Evolutionary conservation across 1,140 invertebrate genomes (phyloP), one percentile per base, ranked within the genome.

Genomic region (Drosophila ogumai): DNA sequence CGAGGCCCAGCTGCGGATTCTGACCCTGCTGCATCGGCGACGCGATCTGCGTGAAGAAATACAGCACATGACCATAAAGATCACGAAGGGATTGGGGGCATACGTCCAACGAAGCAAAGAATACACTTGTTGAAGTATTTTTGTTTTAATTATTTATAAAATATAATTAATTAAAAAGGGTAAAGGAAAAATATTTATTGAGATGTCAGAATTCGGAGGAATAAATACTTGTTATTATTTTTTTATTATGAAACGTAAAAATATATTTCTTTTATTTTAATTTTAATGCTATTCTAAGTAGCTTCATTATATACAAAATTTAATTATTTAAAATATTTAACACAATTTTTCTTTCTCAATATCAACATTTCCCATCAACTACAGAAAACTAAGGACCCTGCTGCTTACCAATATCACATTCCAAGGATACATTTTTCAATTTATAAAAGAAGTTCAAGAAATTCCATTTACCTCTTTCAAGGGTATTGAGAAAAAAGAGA

Each of bases 21-120:
- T 75, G 72, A 61, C 44, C 60, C 60, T 68, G 34, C 63, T 63
- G 72, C 84, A 87, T 79, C 79, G 38, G 44, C 67, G 56, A 71
- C 75, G 79, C 82, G 74, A 87, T 88, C 84, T 84, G 84, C 86
- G 84, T 88, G 76, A 82, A 87, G 73, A 88, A 88, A 84, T 81
- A 77, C 73, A 71, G 67, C 67, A 87, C 77, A 81, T 75, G 84
- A 79, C 74, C 84, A 88, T 88, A 87, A 87, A 85, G 67, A 79
- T 75, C 75, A 77, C 52, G 46, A 68, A 85, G 58, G 57, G 61
- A 65, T 25, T 31, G n/a, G 52, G 46, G 60, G 75, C 66, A 74
- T 68, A 19, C 57, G 17, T 22, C 19, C 28, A 72, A 46, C 54
- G 52, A 40, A 31, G 7, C 6, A 10, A 3, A 2, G 34, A 19